Evolutionary conservation across 2,797 vertebrate species (phyloP), one percentile per base, ranked within the genome.

Genomic region (Neostethus bicornis): DNA sequence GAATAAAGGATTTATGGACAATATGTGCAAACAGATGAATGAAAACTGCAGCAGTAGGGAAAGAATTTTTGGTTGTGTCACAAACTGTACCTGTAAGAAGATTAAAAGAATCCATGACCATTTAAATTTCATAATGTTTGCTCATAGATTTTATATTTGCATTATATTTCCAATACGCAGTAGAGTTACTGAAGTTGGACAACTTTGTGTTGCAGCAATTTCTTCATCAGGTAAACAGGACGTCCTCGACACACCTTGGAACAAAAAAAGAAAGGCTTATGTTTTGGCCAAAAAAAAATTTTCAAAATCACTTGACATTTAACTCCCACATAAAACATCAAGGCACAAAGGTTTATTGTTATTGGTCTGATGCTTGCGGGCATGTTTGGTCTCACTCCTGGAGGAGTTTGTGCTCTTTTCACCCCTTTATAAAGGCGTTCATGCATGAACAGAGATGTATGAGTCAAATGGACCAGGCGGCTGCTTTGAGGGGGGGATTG

Each of bases 321-420:
- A 32, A 66, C 46, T 2, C 71, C 69, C 61, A 73, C 61, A 2
- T 5, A 12, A 43, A 53, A 11, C 47, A 44, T 6, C 61, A 20
- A 37, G 50, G 51, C 32, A 58, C 16, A 65, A 68, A 64, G 38
- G 34, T 32, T 54, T 1, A 1, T 66, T 66, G 51, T 61, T 43
- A 70, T 28, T 23, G 39, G 20, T 16, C 32, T 11, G 39, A 67
- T 66, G 49, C 31, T 70, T 66, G 67, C 45, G 24, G 37, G 49
- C 70, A 31, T 72, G 69, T 75, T 79, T 78, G 48, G 64, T 70
- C 59, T 75, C 4, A 14, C 3, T 66, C 9, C 12, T 49, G 37
- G 25, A 69, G 47, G 3, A 66, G 43, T 47, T 21, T 41, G 12
- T 50, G 50, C 38, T 12, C 21, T 1, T 4, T 38, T 51, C 7